phyloP scores from a whole-genome alignment of 2,888 invertebrate genomes.

The Parelbella ahira region DNA sequence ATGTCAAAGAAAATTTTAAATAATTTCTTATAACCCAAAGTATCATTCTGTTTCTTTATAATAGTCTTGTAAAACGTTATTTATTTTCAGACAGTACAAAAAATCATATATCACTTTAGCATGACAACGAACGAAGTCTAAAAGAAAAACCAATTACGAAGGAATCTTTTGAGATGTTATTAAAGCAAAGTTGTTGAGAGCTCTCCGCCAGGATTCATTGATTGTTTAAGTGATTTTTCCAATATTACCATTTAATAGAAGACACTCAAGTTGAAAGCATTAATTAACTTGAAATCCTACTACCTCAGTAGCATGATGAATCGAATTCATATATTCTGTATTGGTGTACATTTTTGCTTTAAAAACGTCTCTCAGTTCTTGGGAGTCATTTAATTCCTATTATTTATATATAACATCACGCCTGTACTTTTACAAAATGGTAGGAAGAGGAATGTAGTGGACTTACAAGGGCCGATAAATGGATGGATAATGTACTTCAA shows the following conservation, averaged over 20 bases:
- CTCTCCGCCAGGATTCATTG: slow-evolving; percentile 8
- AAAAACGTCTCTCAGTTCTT: no score
- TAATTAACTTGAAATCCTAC: slow-evolving; percentile 10
- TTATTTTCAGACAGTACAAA: not conserved
- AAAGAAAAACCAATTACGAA: slow-evolving; percentile 9
- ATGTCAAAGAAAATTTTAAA: no score
- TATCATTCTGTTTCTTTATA: no score
- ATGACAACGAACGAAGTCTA: not conserved
- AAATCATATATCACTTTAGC: not conserved
- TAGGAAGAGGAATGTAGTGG: no score
- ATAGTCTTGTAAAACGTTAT: no score
- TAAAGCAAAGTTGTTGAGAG: slow-evolving; percentile 12
- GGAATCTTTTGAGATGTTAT: slow-evolving; percentile 14
- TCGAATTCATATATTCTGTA: no score
- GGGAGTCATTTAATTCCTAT: no score
- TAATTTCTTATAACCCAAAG: no score
- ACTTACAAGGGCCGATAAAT: no score
- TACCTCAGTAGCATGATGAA: not conserved
- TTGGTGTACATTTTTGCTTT: no score
- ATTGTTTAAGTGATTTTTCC: slow-evolving; percentile 19
- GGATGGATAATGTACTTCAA: no score
- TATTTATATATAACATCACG: no score
- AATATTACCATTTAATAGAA: slow-evolving; percentile 20
- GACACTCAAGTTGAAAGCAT: slow-evolving; percentile 11
- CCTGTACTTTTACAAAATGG: not conserved